Percentiles rank a stretch among this genome's conserved stretches.
These are phyloP conservation scores for Myotis davidii DNA, from an alignment of 2,113 vertebrate species.

Conservation along the genomic window DNA sequence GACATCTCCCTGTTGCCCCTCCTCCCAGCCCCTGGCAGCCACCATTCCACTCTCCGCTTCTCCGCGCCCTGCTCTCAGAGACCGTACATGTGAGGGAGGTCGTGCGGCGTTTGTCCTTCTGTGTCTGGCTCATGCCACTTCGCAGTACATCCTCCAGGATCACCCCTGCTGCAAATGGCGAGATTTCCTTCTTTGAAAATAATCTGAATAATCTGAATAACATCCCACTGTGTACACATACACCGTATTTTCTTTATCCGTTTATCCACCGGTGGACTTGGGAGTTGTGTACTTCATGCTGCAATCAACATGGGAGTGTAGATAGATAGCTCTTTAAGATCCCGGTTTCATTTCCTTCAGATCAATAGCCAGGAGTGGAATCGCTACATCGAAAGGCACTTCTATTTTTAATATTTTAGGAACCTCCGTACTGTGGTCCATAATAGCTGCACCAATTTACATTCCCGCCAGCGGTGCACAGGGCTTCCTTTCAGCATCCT, in stretches of 20 bases:
- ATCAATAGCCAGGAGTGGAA: not conserved
- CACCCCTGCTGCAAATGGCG: not conserved
- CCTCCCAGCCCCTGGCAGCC: not conserved
- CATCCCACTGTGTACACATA: too few species aligned
- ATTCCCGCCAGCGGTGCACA: not conserved
- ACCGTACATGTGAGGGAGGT: not conserved
- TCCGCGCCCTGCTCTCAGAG: accelerated
- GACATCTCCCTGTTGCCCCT: not conserved
- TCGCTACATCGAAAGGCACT: not conserved
- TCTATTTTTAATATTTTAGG: not conserved
- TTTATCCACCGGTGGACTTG: not conserved
- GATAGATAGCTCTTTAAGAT: not conserved
- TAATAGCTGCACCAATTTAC: not conserved
- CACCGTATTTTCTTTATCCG: not conserved
- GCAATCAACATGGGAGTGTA: not conserved
- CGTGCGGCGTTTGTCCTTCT: not conserved
- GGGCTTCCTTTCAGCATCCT: not conserved
- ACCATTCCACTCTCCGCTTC: not conserved
- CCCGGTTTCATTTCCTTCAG: not conserved
- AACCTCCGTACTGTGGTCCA: not conserved
- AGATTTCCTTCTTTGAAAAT: not conserved
- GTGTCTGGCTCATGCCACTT: not conserved
- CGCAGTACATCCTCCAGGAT: too few species aligned
- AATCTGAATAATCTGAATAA: not conserved
- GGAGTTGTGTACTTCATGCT: not conserved